These are phyloP conservation scores for Reinhardtius hippoglossoides DNA, from an alignment of 2,113 vertebrate species.

Conservation along the genomic window DNA sequence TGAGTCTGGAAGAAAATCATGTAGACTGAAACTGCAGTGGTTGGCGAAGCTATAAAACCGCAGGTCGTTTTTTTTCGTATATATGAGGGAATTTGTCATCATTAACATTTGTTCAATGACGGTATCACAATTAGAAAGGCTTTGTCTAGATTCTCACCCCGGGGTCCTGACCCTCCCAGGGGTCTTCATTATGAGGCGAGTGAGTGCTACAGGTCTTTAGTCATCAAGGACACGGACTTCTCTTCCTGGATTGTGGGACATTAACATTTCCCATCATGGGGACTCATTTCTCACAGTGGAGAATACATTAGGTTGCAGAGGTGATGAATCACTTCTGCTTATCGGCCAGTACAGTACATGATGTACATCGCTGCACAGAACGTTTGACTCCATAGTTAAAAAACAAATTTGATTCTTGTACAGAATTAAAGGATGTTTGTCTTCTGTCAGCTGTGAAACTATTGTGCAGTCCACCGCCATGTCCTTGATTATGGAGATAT, in stretches of 20 bases:
- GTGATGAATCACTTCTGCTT: conserved; percentile 39
- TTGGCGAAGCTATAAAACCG: too few species aligned
- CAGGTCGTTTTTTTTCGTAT: too few species aligned
- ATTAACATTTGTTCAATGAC: not conserved
- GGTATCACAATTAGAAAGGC: not conserved
- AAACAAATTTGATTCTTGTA: too few species aligned
- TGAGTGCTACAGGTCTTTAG: conserved; percentile 43
- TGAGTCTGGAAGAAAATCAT: too few species aligned
- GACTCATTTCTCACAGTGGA: conserved; percentile 30
- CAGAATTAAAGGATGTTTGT: too few species aligned
- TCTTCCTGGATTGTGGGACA: conserved; percentile 26
- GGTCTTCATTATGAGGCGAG: conserved; percentile 62
- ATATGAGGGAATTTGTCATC: not conserved
- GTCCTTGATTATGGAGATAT: too few species aligned
- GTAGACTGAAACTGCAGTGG: too few species aligned
- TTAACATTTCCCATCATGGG: conserved; percentile 31
- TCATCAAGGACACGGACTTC: conserved; percentile 29
- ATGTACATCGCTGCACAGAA: not conserved
- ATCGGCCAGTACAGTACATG: conserved; percentile 10
- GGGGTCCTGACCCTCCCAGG: conserved; percentile 41
- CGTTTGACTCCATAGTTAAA: not conserved
- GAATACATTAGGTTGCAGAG: conserved; percentile 17
- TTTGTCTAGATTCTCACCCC: conserved; percentile 17
- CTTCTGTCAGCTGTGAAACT: too few species aligned
- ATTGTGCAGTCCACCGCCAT: too few species aligned